Base-by-base conservation (phyloP, 2,888 invertebrate species). In the Cataglyphis rosenhaueri region DNA sequence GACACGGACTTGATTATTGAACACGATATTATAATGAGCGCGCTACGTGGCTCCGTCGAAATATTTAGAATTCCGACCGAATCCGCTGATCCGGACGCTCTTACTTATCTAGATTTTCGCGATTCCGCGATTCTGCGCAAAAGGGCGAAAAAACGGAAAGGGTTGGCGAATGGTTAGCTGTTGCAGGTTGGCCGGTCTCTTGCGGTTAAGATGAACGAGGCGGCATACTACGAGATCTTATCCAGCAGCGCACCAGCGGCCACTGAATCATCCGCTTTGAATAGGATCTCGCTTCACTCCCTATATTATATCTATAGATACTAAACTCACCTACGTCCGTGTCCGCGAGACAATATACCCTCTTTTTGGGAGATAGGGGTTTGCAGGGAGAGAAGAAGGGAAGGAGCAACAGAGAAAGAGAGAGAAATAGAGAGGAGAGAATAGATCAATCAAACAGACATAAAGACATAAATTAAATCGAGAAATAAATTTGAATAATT, bases 221-320 rank as follows among this genome's bases (percentile, higher is more conserved):
- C 89, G 86, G 92, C 91, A 91, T 88, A 91, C 90, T 90, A 90
- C 91, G 92, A 94, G 94, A 94, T 94, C 92, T 94, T 94, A 94
- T 94, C 94, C 92, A 87, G 79, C 15, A 44, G 84, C 87, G 91
- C 91, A 90, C 92, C 94, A 93, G 92, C 93, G 92, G 91, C 92
- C 93, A 93, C 93, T 94, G 94, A 94, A 94, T 94, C 94, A 94
- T 94, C 92, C 92, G 89, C 93, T 94, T 93, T 94, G 94, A 94
- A 94, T 94, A 94, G 94, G 92, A 89, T 90, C 86, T 90, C 88
- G 91, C 91, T 91, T 91, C 92, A 91, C 92, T 93, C 92, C 92
- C 93, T 91, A 92, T 92, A 93, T 92, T 91, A 92, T 90, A 91
- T 87, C 91, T 91, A 89, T 90, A 88, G 91, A 90, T 87, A 89